Base-by-base conservation (phyloP, 2,797 vertebrate species). In the Ctenosaura bakeri region DNA sequence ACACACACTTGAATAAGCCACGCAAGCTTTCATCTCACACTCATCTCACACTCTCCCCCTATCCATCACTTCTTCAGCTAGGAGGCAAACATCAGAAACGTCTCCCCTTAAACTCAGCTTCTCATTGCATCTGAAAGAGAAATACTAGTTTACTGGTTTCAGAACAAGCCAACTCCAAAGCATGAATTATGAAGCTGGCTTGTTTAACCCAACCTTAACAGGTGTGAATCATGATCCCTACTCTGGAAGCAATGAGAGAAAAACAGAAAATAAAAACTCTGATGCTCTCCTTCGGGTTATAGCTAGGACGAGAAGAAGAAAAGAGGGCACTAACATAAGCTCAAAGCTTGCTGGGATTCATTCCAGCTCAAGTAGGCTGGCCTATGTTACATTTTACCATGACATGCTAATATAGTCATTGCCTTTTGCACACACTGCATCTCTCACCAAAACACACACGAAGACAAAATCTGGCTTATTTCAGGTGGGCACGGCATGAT, bases 1-100 rank as follows among this genome's bases (percentile, higher is more conserved):
- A 62, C 13, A 59, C 80, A 62, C 1, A 14, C 52, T 8, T 22
- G 80, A 59, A n/a, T 82, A n/a, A 82, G 38, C 38, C 42, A 16
- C 18, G 26, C 12, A n/a, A 82, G 80, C 35, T 32, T 62, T 2
- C 4, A 1, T 29, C 32, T 7, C 32, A 35, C 9, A 35, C 46
- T 2, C 4, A 1, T 29, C 32, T 7, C 32, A 35, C 9, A 35
- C 46, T 4, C 6, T 35, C 2, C 0, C 5, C 6, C 13, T 8
- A 59, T 24, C 54, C 32, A 35, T n/a, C 32, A 35, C 52, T 29
- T 56, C 16, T 56, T 7, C 52, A 35, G 79, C 54, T 52, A 14
- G 26, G 24, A 52, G 26, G 52, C 13, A 32, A 13, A 32, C 26
- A 16, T 50, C 10, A 29, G 10, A 50, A 46, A 7, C 24, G 38